Evolutionary conservation across 35 echinoderm and acorn worm species (phyloP), one percentile per base, ranked within the genome.

Genomic region (Acanthaster planci): DNA sequence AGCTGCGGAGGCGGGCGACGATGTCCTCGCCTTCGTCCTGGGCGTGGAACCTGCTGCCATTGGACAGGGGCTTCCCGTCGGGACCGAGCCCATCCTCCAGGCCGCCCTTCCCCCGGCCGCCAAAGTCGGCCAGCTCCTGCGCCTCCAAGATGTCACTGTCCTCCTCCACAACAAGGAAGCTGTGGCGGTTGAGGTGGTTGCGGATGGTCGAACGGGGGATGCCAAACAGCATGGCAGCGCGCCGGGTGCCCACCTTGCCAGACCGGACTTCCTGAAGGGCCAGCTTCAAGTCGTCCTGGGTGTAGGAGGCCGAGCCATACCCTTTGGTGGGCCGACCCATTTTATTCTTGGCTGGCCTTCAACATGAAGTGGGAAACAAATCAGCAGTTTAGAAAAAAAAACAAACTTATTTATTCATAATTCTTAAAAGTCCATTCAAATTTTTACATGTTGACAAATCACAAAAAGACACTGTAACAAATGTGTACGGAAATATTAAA

Each of bases 171-270:
- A 76, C 38, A 12, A 87, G 77, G 38, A 83, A 83, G 54, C 81
- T 87, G 60, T 86, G 82, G 30, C 94, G 78, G 78, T 99, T 93
- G 32, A 99, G 96, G 79, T 99, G 96, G 79, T 99, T 99, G 37
- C 96, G 81, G 47, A 99, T 99, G 81, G 96, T 99, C 7, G 96
- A 99, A 19, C 96, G 84, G 19, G 96, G 96, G 18, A 99, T 99
- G n/a, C 96, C 96, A 86, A 94, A 99, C 1, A 99, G 77, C 77
- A 99, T 90, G 2, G 96, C 87, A 52, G 96, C 96, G 37, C 96
- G 84, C n/a, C 96, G 80, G 40, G 96, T 99, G 17, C 96, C 96
- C 4, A 99, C 52, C 81, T 99, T 99, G 40, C 96, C 96, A 47
- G 75, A 80, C 30, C 92, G 77, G 40, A 99, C 96, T 39, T 99